Base-by-base conservation (phyloP, 2,888 invertebrate genomes). In the Phragmatobia fuliginosa region DNA sequence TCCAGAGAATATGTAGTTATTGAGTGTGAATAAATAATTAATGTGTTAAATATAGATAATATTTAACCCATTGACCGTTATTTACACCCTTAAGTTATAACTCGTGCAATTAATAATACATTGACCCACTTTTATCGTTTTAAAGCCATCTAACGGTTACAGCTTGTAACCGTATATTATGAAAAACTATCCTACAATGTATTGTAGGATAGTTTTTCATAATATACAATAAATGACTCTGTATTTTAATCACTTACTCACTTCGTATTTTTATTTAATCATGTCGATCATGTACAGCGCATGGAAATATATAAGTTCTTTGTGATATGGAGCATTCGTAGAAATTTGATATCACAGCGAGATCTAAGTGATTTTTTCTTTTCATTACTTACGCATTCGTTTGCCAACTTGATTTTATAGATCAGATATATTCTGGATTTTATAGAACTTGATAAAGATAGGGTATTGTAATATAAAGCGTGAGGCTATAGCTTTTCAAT, bases 121-220 rank as follows among this genome's bases (percentile, higher is more conserved):
- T 65, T 73, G 72, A 62, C 68, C 72, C 56, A 73, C 61, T 78
- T 76, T 70, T 33, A 68, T 65, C 70, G 70, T 45, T 45, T 45
- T 68, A 72, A 66, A 72, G 59, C 25, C 60, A 64, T 14, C 16
- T 25, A 64, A 56, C 18, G 33, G 59, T n/a, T 10, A 62, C 2
- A 63, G 66, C 21, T 68, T 73, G 67, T n/a, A n/a, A n/a, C n/a
- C n/a, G n/a, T n/a, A n/a, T n/a, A n/a, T n/a, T n/a, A n/a, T n/a
- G n/a, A n/a, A n/a, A n/a, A n/a, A n/a, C n/a, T n/a, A n/a, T n/a
- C n/a, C n/a, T n/a, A n/a, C n/a, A n/a, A n/a, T n/a, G n/a, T 58
- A 61, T 68, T 75, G 72, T 67, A 75, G 69, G 69, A 74, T 62
- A 78, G 68, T 63, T 74, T 75, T 74, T 72, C 62, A 66, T 70